Base-by-base conservation (phyloP, 2,888 invertebrate genomes). In the Andricus quercusramuli region DNA sequence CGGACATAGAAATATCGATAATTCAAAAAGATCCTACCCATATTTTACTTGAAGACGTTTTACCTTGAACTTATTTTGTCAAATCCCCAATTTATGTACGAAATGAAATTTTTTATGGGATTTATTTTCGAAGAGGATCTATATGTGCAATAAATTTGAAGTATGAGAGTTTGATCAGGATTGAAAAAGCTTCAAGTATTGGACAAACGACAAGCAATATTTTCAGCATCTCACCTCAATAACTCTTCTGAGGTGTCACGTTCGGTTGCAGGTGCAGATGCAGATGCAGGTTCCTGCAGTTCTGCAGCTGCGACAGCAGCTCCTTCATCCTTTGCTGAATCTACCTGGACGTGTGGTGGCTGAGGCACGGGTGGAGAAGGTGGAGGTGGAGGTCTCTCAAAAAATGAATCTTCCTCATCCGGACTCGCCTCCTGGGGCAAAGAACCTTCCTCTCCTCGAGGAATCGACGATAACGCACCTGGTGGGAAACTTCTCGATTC, bases 401-500 rank as follows among this genome's bases (percentile, higher is more conserved):
- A 96, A 90, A 96, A 95, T 74, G 90, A 86, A 74, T 91, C 92
- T 77, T 92, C 92, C 2, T 94, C 95, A 62, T 94, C 94, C 62
- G 94, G 92, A 1, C 93, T 93, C 83, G 82, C 91, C 85, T 93
- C 94, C 56, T 59, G 74, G 82, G 93, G 93, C 15, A 84, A 79
- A 5, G 83, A 79, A 29, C 79, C 83, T 85, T 93, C 82, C 88
- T 92, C 82, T 70, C 82, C 85, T 84, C 82, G 87, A 82, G 84
- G 86, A 83, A 80, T 85, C 84, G 87, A 84, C 9, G 89, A 86
- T 25, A 92, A 88, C 44, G 89, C 89, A 78, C 92, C 92, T 85
- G 94, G 95, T 85, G 93, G 96, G 93, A 94, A 97, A 93, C 94
- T 97, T 62, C 97, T 94, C 44, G 97, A 97, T 94, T 95, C 96